A percentile compares a stretch with the other conserved stretches of the same genome.
phyloP scores from a whole-genome alignment of 2,797 vertebrate species.

The Lagorchestes hirsutus region DNA sequence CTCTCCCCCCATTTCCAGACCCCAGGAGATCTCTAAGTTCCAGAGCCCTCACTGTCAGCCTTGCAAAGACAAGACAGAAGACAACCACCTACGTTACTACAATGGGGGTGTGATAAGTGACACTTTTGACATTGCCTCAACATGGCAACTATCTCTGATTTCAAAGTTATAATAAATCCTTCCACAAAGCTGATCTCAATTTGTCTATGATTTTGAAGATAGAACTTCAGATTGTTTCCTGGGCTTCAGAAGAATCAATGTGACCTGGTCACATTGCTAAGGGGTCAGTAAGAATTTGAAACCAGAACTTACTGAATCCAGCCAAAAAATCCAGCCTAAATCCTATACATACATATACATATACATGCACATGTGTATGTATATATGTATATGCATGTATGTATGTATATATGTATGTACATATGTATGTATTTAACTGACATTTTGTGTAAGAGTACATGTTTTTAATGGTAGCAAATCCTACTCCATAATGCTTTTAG shows the following conservation, averaged over 20 bases:
- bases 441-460: neutral
- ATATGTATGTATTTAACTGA: neutral
- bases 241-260: neutral
- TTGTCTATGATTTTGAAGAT: neutral
- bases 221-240: neutral
- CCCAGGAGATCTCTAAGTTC: constrained; percentile 41
- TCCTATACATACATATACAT: neutral
- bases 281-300: neutral
- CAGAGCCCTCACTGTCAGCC: constrained; percentile 21
- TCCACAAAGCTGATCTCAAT: neutral
- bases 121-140: neutral
- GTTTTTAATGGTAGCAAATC: neutral
- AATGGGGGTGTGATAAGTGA: neutral
- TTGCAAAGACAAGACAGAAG: neutral
- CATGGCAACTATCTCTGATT: neutral
- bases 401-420: too few species aligned
- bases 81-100: neutral
- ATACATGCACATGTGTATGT: too few species aligned
- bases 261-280: neutral
- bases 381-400: too few species aligned
- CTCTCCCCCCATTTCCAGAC: neutral
- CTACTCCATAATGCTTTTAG: neutral
- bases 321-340: neutral
- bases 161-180: neutral
- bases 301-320: neutral